Evolutionary conservation across 2,113 vertebrate species (phyloP), one percentile per base, ranked within the genome.

Genomic region (Progne subis): DNA sequence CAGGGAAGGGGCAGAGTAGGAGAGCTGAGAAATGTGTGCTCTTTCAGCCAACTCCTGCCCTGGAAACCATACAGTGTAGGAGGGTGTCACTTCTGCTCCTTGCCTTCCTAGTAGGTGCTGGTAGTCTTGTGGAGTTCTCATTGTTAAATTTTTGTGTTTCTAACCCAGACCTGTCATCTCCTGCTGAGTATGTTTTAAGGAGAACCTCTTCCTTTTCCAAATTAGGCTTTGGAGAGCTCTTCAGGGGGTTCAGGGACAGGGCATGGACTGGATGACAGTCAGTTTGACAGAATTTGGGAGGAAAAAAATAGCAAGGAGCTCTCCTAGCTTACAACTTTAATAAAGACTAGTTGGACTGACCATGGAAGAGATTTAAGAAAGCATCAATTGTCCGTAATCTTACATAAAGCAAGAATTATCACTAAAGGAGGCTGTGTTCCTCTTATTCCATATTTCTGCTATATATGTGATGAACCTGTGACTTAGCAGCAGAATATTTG

Each of bases 381-480:
- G 39, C 25, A 47, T 25, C n/a, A 88, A 37, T 19, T 56, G 28
- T 9, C 21, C 92, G 50, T 89, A 39, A 18, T 79, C 46, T 80
- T 53, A 26, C 18, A 86, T 81, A 57, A 77, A 81, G 25, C 5
- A 29, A 32, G 32, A 46, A 6, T 47, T 93, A 78, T 3, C 34
- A 28, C 24, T 61, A 21, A 32, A 61, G 6, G 31, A 82, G 43
- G 4, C 10, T 55, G 19, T 17, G 15, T 53, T 60, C 31, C 5
- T 70, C 16, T 86, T 68, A 32, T 4, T 69, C 28, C 1, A 0
- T 61, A 24, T 79, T 74, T 64, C 43, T 49, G 7, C 15, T 39
- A 14, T 49, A 19, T 21, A 12, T 0, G 0, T 57, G 24, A 28
- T 37, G 18, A 74, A 78, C 32, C 13, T 76, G 17, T 3, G 18